phyloP scores from a whole-genome alignment of 2,113 vertebrate genomes.

The Dipodomys spectabilis region DNA sequence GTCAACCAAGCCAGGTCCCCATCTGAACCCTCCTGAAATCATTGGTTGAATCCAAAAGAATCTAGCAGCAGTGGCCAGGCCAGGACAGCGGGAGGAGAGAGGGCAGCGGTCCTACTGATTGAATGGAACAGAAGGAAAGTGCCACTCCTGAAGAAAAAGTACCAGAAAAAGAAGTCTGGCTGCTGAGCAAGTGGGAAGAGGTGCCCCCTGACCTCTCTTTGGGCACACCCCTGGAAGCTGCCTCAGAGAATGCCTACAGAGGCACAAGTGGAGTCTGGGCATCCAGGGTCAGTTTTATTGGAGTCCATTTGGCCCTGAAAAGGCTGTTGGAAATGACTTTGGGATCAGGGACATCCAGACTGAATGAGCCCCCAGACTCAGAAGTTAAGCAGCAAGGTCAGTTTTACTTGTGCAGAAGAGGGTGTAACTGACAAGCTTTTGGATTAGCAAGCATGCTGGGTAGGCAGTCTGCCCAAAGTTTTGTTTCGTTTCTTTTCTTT shows the following conservation, averaged over 20 bases:
- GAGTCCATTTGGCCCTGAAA: neutral
- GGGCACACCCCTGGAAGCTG: neutral
- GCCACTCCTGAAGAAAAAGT: neutral
- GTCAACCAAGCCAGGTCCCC: too few relatives aligned
- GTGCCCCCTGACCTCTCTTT: too few relatives aligned
- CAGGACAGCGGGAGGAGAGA: neutral
- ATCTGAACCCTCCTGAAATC: too few relatives aligned
- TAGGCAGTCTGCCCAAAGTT: too few relatives aligned
- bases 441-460: too few relatives aligned
- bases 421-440: too few relatives aligned
- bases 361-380: too few relatives aligned
- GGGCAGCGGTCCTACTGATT: neutral
- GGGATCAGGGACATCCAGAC: too few relatives aligned
- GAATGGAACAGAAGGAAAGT: neutral
- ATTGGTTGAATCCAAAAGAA: neutral
- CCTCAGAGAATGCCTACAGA: accelerated
- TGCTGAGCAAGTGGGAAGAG: accelerated
- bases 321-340: neutral
- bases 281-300: neutral
- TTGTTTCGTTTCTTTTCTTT: too few relatives aligned
- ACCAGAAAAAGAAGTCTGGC: neutral
- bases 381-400: too few relatives aligned
- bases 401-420: too few relatives aligned
- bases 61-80: neutral
- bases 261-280: too few relatives aligned